Base-by-base conservation (phyloP, 2,797 vertebrate genomes). In the Lycodopsis pacificus region DNA sequence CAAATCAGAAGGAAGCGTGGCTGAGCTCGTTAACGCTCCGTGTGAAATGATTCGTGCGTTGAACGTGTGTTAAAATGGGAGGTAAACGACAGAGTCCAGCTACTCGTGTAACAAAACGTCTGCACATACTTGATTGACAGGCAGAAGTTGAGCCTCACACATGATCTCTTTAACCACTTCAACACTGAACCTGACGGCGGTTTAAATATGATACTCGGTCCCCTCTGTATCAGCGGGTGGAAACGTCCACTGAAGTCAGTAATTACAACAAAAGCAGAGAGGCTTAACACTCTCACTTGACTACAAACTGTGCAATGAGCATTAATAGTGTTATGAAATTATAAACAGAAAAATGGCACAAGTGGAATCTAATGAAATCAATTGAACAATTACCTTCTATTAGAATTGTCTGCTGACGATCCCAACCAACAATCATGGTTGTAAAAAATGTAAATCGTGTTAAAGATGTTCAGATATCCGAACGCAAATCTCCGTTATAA, bases 401-500 rank as follows among this genome's bases (percentile, higher is more conserved):
- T 53, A 22, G n/a, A 63, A 62, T 70, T 59, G 40, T 58, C 22
- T 40, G 11, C 30, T 17, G 65, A n/a, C 7, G 9, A 30, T 30
- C 30, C 30, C 30, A 30, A 30, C 64, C 44, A 48, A 42, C 14
- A 32, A 51, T 63, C 7, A 9, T 68, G 56, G 40, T 51, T 82
- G 71, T 48, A 53, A 73, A 57, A 64, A 63, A 77, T 65, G 66
- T 25, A 42, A 56, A 80, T 72, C 71, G 61, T 58, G 63, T 69
- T 68, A 36, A 2, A 78, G 67, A 79, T 84, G 64, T 72, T 40
- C 30, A 27, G 66, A 86, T 84, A 78, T 54, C 22, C 22, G 11
- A 30, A 27, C n/a, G 13, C 59, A 83, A 7, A 42, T 76, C 53
- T 63, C 22, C 40, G 27, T 30, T 63, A 63, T 42, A 76, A 74